Base-by-base conservation (phyloP, 2,797 vertebrate genomes). In the Malurus leucopterus region DNA sequence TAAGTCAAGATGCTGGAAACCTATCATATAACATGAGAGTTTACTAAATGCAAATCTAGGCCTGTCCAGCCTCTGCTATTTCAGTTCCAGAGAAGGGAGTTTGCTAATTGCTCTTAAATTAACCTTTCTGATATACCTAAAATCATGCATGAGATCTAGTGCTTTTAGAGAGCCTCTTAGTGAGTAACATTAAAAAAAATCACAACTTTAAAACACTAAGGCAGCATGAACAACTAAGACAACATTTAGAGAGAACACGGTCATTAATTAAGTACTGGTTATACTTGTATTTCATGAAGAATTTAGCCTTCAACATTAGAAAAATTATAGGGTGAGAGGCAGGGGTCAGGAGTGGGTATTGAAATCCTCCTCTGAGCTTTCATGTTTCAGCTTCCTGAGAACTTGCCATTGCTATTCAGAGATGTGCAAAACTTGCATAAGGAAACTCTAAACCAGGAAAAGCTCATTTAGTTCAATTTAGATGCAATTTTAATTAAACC, bases 381-480 rank as follows among this genome's bases (percentile, higher is more conserved):
- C 43, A 49, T 15, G 21, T 77, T 89, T 86, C 57, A 46, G 19
- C 55, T 90, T 88, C 61, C 67, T 40, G 51, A 75, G 22, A 64
- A 58, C 62, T 71, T 69, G 38, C 91, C 92, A 55, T 41, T 95
- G 91, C 94, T 96, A 85, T 90, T 89, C 77, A 94, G 88, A 92
- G 69, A 81, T 57, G 64, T 90, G 89, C 91, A 73, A 90, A 94
- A 92, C 69, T 70, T 92, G 21, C 30, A 70, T 26, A 65, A 7
- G 23, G 69, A 91, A 87, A 83, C 41, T 68, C 32, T 41, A 85
- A 77, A 65, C 47, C 54, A 74, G 54, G 27, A 71, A 74, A 74
- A 80, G 21, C 50, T 88, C n/a, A 74, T 80, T 89, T 80, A 80
- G 36, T 54, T 62, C 86, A 71, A 91, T 78, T 88, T 75, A 87